Evolutionary conservation across 1,140 invertebrate genomes (phyloP), one percentile per base, ranked within the genome.

Genomic region (Neuroterus valhalla): DNA sequence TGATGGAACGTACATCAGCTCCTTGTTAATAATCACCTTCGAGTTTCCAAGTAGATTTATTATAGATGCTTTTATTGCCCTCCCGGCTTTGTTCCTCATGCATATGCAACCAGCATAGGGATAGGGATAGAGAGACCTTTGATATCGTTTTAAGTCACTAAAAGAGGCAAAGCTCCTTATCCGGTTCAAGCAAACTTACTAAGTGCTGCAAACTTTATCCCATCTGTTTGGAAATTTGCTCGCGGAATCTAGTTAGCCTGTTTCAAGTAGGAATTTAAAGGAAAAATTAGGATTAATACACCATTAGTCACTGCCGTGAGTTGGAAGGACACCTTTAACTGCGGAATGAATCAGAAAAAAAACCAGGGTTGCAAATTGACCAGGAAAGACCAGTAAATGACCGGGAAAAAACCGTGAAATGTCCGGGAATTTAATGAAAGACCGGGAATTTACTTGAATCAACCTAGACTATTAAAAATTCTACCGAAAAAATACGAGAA

Each of bases 121-220:
- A 26, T 55, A 23, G 26, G 26, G 12, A 26, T 23, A 26, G 2
- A 55, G n/a, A 52, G 11, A 55, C 5, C 52, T 14, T 10, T 23
- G 12, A 15, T 21, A 26, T 23, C 26, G 19, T 55, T 55, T 55
- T 26, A 55, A 26, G 52, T 23, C 11, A 26, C 52, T 55, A 23
- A 55, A 55, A 55, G 23, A 55, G 52, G 21, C 52, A 55, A 55
- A 55, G 23, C 52, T 55, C 21, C 52, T 55, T 55, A 55, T 55
- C 52, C 52, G 31, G 31, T 38, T 55, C n/a, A 55, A 55, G 26
- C 52, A 55, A 55, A 55, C 21, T 55, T 55, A 23, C 21, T 10
- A 55, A 55, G 21, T 55, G 21, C 10, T 23, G 52, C 2, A 55
- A 55, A 55, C 52, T 55, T 55, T 15, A 55, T 55, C 52, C 26